Evolutionary conservation across 2,888 invertebrate genomes (phyloP).

Genomic region (Drosophila kokeensis): DNA sequence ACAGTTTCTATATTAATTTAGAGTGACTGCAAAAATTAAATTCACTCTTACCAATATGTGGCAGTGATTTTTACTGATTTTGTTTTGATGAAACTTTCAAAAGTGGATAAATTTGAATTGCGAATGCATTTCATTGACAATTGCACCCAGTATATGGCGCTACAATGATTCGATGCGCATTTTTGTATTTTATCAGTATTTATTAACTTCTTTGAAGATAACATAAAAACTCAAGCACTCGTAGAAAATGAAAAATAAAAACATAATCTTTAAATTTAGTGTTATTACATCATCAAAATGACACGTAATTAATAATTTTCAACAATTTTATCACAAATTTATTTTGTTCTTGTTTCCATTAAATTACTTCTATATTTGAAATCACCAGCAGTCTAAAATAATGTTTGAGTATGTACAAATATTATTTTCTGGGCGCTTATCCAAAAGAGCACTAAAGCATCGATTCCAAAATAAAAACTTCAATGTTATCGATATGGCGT

Average conservation of each 20-base stretch:
- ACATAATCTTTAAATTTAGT: background rate
- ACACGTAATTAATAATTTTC: background rate
- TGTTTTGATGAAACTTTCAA: conserved; percentile 19
- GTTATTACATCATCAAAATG: background rate
- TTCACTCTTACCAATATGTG: conserved; percentile 72
- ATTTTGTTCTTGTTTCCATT: background rate
- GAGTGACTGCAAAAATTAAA: background rate
- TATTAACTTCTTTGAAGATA: background rate
- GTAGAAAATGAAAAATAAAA: background rate
- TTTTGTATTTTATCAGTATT: too few species aligned
- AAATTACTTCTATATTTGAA: background rate
- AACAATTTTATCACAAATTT: background rate
- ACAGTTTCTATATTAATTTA: conserved; percentile 38
- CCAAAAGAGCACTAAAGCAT: background rate
- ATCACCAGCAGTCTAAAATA: background rate
- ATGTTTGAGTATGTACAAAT: background rate
- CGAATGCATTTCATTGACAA: background rate
- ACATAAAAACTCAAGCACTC: background rate
- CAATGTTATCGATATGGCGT: background rate
- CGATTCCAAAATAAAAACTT: background rate
- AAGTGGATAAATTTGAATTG: conserved; percentile 34
- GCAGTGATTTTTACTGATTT: conserved; percentile 56
- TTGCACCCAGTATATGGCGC: background rate
- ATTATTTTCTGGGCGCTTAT: background rate
- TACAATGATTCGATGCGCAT: background rate